phyloP scores from a whole-genome alignment of 2,113 vertebrate species.

The Xenopus tropicalis region UCB_Xtro_10.0 CM004450.2:76744001-76744500 shows the following conservation, averaged over 20 bases:
- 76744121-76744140: slow-evolving; percentile 40
- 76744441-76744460: too few species aligned
- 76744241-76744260: slow-evolving; percentile 25
- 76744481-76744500: too few species aligned
- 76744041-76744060: too few species aligned
- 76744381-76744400: too few species aligned
- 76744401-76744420: too few species aligned
- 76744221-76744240: slow-evolving; percentile 25
- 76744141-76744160: slow-evolving; percentile 30
- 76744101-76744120: slow-evolving; percentile 22
- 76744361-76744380: neutral
- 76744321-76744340: slow-evolving; percentile 11
- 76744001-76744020: too few species aligned
- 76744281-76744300: slow-evolving; percentile 12
- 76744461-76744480: too few species aligned
- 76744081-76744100: slow-evolving; percentile 16
- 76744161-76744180: slow-evolving; percentile 27
- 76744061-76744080: slow-evolving; percentile 18
- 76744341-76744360: neutral
- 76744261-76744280: slow-evolving; percentile 18
- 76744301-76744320: slow-evolving; percentile 1
- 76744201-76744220: slow-evolving; percentile 32
- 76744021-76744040: too few species aligned
- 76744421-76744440: too few species aligned
- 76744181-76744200: slow-evolving; percentile 34